phyloP scores from a whole-genome alignment of 53 echinoderm and acorn worm species.

The Echinarachnius parma region DNA sequence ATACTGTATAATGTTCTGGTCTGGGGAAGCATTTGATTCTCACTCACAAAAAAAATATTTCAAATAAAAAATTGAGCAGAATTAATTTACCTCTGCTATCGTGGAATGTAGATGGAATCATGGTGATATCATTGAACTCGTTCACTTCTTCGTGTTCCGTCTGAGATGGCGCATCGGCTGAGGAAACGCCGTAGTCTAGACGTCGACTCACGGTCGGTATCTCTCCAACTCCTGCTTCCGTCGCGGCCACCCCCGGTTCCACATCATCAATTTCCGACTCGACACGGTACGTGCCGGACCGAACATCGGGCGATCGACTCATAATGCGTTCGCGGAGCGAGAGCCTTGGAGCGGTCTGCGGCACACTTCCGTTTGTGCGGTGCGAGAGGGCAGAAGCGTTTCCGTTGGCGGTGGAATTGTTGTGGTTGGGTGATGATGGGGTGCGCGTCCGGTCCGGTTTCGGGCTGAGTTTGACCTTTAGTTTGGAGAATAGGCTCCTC shows the following conservation, averaged over 20 bases:
- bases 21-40: no score
- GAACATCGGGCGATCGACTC: conserved; percentile 42
- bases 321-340: conserved; percentile 47
- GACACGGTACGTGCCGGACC: conserved; percentile 37
- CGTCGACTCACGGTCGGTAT: conserved; percentile 39
- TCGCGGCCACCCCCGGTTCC: not conserved
- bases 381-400: no score
- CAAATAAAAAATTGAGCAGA: no score
- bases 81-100: no score
- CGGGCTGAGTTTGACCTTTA: conserved; percentile 50
- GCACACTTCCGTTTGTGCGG: not conserved
- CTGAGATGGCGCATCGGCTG: not conserved
- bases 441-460: conserved; percentile 32
- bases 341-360: conserved; percentile 4
- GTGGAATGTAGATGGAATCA: conserved; percentile 30
- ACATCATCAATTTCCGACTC: conserved; percentile 52
- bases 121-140: conserved; percentile 40
- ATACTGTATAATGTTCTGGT: no score
- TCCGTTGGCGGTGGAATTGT: not conserved
- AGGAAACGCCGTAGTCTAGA: conserved; percentile 7
- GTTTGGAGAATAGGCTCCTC: conserved; percentile 38
- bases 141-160: conserved; percentile 15
- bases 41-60: no score
- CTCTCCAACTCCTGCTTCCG: conserved; percentile 21
- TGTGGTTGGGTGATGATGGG: conserved; percentile 11